Evolutionary conservation across 2,888 invertebrate genomes (phyloP).

Genomic region (Brachypterus glaber): DNA sequence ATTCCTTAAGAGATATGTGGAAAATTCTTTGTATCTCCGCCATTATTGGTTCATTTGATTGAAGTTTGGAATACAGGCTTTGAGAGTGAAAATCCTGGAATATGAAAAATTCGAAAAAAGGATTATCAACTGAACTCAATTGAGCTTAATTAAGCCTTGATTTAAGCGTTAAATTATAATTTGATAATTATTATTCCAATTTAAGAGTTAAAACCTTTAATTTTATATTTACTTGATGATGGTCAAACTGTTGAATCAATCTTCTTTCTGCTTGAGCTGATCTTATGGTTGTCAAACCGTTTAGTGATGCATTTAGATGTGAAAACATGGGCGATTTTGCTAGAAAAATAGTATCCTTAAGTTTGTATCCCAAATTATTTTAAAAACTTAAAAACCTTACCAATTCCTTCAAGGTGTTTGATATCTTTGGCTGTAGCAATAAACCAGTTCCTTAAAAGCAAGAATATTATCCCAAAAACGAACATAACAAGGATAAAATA

Average conservation of each 20-base stretch:
- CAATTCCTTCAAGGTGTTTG: conserved; percentile 50
- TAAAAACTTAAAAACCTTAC: conserved; percentile 33
- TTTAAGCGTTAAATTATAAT: too few relatives aligned
- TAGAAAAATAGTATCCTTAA: conserved; percentile 27
- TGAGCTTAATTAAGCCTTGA: too few relatives aligned
- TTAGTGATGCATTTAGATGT: conserved; percentile 71
- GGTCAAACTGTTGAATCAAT: conserved; percentile 62
- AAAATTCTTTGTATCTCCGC: too few relatives aligned
- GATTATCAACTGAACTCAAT: too few relatives aligned
- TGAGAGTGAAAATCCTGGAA: too few relatives aligned
- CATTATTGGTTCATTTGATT: too few relatives aligned
- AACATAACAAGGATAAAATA: conserved; percentile 53
- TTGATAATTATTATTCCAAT: too few relatives aligned
- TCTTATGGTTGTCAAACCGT: conserved; percentile 77
- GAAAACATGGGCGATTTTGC: conserved; percentile 84
- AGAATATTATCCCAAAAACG: conserved; percentile 53
- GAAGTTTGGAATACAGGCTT: too few relatives aligned
- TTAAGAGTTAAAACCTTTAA: too few relatives aligned
- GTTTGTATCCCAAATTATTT: background rate
- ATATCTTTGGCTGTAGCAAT: conserved; percentile 60
- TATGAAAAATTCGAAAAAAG: too few relatives aligned
- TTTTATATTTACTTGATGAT: conserved; percentile 41
- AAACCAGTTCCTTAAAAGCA: conserved; percentile 53
- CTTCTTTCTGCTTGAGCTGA: conserved; percentile 62
- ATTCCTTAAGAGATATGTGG: too few relatives aligned